Conservation (phyloP, 2,888 invertebrate genomes). For the Chrysodeixis includens region DNA sequence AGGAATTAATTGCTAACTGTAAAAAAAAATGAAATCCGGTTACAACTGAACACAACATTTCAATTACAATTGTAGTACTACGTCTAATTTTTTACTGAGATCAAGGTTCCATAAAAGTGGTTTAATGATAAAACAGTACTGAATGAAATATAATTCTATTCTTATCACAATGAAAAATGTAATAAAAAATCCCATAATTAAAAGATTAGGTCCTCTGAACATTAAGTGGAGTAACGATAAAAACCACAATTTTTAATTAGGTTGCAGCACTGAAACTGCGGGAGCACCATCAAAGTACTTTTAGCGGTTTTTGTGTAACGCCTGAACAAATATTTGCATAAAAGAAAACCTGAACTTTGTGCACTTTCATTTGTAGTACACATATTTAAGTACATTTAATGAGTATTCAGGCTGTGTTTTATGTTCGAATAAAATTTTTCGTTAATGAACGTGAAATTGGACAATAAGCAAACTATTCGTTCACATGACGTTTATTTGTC, state of each 20-base stretch:
- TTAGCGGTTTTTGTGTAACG: conserved; percentile 19
- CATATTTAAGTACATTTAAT: background rate
- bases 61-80: too few species aligned
- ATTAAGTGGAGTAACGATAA: conserved; percentile 8
- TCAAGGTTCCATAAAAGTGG: too few species aligned
- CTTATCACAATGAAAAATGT: background rate
- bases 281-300: conserved; percentile 22
- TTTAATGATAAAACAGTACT: too few species aligned
- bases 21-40: too few species aligned
- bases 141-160: background rate
- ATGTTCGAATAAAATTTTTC: too few species aligned
- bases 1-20: too few species aligned
- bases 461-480: too few species aligned
- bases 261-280: conserved; percentile 20
- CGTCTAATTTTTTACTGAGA: too few species aligned
- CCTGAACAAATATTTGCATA: conserved; percentile 12
- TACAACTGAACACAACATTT: too few species aligned
- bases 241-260: conserved; percentile 37
- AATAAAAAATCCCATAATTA: background rate
- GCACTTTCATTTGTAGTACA: conserved; percentile 9
- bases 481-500: too few species aligned
- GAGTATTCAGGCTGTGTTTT: background rate
- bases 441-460: too few species aligned
- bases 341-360: conserved; percentile 7
- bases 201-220: background rate